These are phyloP conservation scores for Caenorhabditis wallacei DNA, from an alignment of 2,888 invertebrate species.

Conservation along the genomic window DNA sequence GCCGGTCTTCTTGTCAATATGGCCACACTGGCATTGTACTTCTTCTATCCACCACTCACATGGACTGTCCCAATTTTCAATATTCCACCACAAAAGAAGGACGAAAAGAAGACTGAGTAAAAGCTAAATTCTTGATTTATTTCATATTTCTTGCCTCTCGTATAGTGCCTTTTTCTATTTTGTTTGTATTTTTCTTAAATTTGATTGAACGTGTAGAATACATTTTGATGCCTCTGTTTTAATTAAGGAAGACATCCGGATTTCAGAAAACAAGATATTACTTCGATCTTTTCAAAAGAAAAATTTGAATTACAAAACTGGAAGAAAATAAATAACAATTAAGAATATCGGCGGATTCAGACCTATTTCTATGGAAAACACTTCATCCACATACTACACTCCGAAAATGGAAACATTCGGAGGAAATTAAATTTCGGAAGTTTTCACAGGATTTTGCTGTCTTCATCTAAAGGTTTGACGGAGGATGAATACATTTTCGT, in stretches of 20 bases:
- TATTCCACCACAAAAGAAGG: constrained; percentile 51
- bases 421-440: constrained; percentile 10
- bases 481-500: too few relatives aligned
- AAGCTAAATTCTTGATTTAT: background rate
- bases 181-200: constrained; percentile 2
- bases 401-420: background rate
- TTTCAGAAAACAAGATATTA: too few relatives aligned
- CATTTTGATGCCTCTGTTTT: background rate
- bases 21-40: constrained; percentile 77
- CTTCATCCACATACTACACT: too few relatives aligned
- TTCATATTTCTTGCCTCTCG: constrained; percentile 25
- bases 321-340: too few relatives aligned
- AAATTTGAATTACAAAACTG: too few relatives aligned
- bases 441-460: background rate
- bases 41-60: constrained; percentile 82
- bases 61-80: constrained; percentile 57
- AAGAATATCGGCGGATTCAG: background rate
- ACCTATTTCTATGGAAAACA: background rate
- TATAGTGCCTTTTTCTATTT: constrained; percentile 20
- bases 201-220: constrained; percentile 32
- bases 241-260: too few relatives aligned
- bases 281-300: background rate
- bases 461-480: background rate
- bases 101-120: constrained; percentile 32
- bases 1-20: constrained; percentile 80